Evolutionary conservation across 2,797 vertebrate species (phyloP), one percentile per base, ranked within the genome.

Genomic region (Yasuhikotakia modesta): DNA sequence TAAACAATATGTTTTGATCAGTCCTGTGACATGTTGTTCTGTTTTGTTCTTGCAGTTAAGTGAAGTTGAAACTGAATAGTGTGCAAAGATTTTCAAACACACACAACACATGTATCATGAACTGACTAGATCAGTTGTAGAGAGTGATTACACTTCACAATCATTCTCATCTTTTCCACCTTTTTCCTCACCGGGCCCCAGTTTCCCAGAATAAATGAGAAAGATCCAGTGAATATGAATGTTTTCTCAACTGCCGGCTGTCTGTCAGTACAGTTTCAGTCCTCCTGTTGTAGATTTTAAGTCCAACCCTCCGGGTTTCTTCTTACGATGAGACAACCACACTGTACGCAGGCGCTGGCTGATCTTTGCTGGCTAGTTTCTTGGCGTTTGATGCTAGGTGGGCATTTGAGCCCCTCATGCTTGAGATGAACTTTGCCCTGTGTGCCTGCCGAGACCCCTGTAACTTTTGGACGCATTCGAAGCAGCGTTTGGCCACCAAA

Each of bases 401-500:
- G 35, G 45, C 30, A 64, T 30, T 85, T 30, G 76, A 66, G 65
- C 70, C 80, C 48, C 83, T 89, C 10, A 88, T 78, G 0, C 72
- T 86, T 63, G 87, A 85, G 58, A 94, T 32, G 0, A 82, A 83
- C 63, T 84, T 85, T 4, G 84, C 72, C 70, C 68, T 77, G 39
- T 43, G 46, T 17, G 63, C 50, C 7, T 82, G 86, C 58, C 8
- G 86, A 13, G 89, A 78, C n/a, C 77, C 53, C 2, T 81, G 85
- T 6, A 65, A 0, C 0, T 2, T 2, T 0, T 1, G 17, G 14
- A 89, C 0, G 8, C 81, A 86, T 84, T 96, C 94, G 0, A n/a
- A 74, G 80, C 92, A 95, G 60, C 93, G 92, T 82, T 97, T 97
- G 17, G 90, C 87, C 0, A 96, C 50, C 78, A 97, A 86, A 88